A percentile compares a stretch with the other conserved stretches of the same genome.
phyloP scores from a whole-genome alignment of 2,113 vertebrate species.

The Platichthys stellatus region DNA sequence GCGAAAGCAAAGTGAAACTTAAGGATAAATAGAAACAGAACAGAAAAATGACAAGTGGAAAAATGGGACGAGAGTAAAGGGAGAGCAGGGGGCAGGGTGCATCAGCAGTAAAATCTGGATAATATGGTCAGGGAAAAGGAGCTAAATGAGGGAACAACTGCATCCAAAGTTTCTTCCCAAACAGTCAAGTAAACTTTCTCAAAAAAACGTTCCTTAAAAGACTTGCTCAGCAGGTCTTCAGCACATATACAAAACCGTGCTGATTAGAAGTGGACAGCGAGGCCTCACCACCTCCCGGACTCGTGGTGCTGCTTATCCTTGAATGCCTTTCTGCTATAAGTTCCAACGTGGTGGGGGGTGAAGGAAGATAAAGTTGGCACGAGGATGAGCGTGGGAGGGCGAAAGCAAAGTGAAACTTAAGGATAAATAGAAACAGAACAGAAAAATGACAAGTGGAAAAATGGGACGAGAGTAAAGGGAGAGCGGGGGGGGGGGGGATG shows the following conservation, averaged over 20 bases:
- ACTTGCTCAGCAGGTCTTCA: not conserved
- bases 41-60: slow-evolving; percentile 28
- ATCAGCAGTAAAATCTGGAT: slow-evolving; percentile 1
- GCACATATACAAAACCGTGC: slow-evolving; percentile 1
- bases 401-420: slow-evolving; percentile 32
- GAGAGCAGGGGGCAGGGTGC: slow-evolving; percentile 40
- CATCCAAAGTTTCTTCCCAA: not conserved
- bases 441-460: slow-evolving; percentile 29
- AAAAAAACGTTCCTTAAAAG: not conserved
- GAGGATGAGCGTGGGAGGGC: not conserved
- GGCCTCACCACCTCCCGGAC: not conserved
- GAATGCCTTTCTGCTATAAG: slow-evolving; percentile 31
- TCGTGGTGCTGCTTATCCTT: slow-evolving; percentile 27
- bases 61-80: slow-evolving; percentile 36
- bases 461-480: slow-evolving; percentile 34
- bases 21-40: slow-evolving; percentile 27
- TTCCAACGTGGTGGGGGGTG: not conserved
- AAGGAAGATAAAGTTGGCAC: slow-evolving; percentile 14
- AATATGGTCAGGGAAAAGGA: slow-evolving; percentile 13
- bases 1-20: slow-evolving; percentile 28
- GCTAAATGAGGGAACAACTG: slow-evolving; percentile 7
- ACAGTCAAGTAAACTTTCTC: not conserved
- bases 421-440: slow-evolving; percentile 28
- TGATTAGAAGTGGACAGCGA: no score
- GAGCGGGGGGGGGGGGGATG: slow-evolving; percentile 50